Percentiles rank a stretch among this genome's conserved stretches.
These are phyloP conservation scores for Papilio glaucus DNA, from an alignment of 1,140 invertebrate genomes.

Conservation along the genomic window DNA sequence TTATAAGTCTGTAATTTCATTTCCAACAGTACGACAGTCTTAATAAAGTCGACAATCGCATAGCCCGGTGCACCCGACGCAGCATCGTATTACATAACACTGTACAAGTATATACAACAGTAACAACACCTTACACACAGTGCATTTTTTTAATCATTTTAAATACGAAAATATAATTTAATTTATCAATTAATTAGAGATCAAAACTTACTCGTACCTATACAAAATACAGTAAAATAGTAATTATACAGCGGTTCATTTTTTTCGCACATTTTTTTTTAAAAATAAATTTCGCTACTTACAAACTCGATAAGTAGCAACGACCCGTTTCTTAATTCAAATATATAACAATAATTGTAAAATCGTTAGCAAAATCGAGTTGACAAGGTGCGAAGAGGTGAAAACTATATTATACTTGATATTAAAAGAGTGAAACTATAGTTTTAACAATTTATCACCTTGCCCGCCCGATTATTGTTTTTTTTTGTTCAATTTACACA, in stretches of 20 bases:
- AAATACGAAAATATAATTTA: slow-evolving; percentile 79
- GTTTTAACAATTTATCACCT: slow-evolving; percentile 3
- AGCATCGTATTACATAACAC: slow-evolving; percentile 57
- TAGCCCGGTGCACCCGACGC: slow-evolving; percentile 13
- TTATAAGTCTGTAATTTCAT: not conserved
- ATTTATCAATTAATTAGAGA: slow-evolving; percentile 71
- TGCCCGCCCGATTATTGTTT: slow-evolving; percentile 13
- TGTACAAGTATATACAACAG: slow-evolving; percentile 72
- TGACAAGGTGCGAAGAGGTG: slow-evolving; percentile 17
- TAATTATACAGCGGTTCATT: slow-evolving; percentile 25
- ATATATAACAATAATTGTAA: slow-evolving; percentile 47
- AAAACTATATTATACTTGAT: no score
- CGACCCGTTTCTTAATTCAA: slow-evolving; percentile 53
- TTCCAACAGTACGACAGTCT: not conserved
- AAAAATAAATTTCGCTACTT: slow-evolving; percentile 44
- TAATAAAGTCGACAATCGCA: not conserved
- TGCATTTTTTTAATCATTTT: slow-evolving; percentile 45
- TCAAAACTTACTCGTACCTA: slow-evolving; percentile 55
- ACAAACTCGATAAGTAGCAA: slow-evolving; percentile 55
- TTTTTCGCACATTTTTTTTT: slow-evolving; percentile 36
- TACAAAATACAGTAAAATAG: slow-evolving; percentile 33
- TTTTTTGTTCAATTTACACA: slow-evolving; percentile 15
- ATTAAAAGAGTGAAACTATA: not conserved
- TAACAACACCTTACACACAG: slow-evolving; percentile 31
- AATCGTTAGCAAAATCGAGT: slow-evolving; percentile 42